Evolutionary conservation across 2,797 vertebrate genomes (phyloP), one percentile per base, ranked within the genome.

Genomic region (Enteromius mattozi): DNA sequence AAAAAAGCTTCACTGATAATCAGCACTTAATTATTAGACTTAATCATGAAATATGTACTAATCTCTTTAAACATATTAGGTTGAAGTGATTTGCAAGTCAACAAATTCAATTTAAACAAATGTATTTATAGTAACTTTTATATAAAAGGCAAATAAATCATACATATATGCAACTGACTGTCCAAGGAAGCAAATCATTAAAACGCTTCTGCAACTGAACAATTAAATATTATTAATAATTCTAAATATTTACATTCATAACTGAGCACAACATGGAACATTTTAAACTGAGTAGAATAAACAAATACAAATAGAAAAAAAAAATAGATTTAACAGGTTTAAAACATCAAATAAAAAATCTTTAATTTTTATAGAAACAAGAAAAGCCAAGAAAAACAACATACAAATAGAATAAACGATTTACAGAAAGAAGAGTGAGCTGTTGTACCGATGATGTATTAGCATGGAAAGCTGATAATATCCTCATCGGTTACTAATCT

Each of bases 401-500:
- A 49, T 17, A 27, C 10, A 80, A 17, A 80, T 8, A 80, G 63
- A 68, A 80, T n/a, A 68, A 68, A 24, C 6, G 9, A 21, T 33
- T 63, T 37, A 65, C 8, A 27, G 75, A 40, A 42, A 47, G 56
- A 27, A 78, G 54, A 61, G 59, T 30, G 59, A 78, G 59, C 37
- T 17, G 51, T 17, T 9, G 19, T 49, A 42, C 21, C 6, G 47
- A 80, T 16, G 45, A n/a, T 80, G 78, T 79, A 79, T 47, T 79
- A 79, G 45, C 47, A 37, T 56, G 63, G 65, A 51, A 80, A 80
- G 78, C 82, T 69, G 63, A 78, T 69, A 68, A 83, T 83, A 83
- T 83, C 63, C 82, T 77, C 82, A 77, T 77, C 63, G 24, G 47
- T 77, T 83, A 77, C 82, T 78, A 83, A 83, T 78, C 82, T 83